Conservation (phyloP, 2,888 invertebrate genomes). For the Calameuta pallipes region DNA sequence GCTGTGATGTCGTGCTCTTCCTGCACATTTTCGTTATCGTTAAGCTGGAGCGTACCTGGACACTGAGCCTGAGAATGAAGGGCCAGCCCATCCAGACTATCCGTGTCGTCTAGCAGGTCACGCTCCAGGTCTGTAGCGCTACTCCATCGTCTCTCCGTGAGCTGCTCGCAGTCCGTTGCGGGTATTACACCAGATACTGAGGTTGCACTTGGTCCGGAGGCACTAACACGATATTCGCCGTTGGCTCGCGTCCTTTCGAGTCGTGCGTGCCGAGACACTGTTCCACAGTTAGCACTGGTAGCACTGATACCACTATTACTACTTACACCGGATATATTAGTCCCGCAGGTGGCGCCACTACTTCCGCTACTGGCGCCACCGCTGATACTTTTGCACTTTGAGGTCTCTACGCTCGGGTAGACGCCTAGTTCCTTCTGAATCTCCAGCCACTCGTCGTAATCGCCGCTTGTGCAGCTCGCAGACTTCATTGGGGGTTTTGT, state of each 20-base stretch:
- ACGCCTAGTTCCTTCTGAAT: conserved; percentile 75
- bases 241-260: conserved; percentile 58
- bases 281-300: conserved; percentile 22
- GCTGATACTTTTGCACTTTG: conserved; percentile 45
- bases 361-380: background rate
- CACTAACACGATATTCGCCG: conserved; percentile 51
- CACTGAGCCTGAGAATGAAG: conserved; percentile 55
- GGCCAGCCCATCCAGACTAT: conserved; percentile 59
- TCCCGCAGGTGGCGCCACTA: conserved; percentile 3
- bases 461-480: conserved; percentile 59
- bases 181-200: background rate
- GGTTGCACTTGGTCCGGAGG: conserved; percentile 17
- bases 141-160: conserved; percentile 47
- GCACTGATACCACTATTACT: conserved; percentile 23
- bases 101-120: conserved; percentile 60
- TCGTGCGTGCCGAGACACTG: conserved; percentile 28
- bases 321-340: conserved; percentile 35
- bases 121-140: conserved; percentile 61
- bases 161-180: background rate
- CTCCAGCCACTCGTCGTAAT: conserved; percentile 77
- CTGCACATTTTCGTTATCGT: conserved; percentile 29
- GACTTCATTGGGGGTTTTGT: conserved; percentile 54
- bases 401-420: conserved; percentile 52
- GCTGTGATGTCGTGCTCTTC: conserved; percentile 75
- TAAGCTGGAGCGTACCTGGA: conserved; percentile 30